Evolutionary conservation across 2,888 invertebrate species (phyloP).

Genomic region (Athalia cordata): DNA sequence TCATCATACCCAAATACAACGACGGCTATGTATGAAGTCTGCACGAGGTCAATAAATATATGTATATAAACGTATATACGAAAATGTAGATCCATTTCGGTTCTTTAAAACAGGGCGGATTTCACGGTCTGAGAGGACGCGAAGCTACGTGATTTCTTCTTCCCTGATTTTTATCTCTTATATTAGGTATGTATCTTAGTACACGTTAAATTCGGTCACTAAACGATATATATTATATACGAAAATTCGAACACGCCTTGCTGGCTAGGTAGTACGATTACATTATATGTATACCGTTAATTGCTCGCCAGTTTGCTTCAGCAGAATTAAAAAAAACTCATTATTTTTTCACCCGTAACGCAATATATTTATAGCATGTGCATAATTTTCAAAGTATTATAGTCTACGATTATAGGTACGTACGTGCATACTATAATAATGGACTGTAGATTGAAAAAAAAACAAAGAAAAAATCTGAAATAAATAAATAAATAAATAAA

Average conservation of each 20-base stretch:
- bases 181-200: background rate
- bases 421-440: background rate
- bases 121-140: constrained; percentile 29
- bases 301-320: background rate
- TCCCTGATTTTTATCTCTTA: background rate
- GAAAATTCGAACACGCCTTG: too few species aligned
- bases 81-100: background rate
- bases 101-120: constrained; percentile 22
- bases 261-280: too few species aligned
- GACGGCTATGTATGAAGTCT: too few species aligned
- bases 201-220: constrained; percentile 23
- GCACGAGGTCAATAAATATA: too few species aligned
- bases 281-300: constrained; percentile 1
- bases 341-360: too few species aligned
- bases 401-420: too few species aligned
- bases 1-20: too few species aligned
- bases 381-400: too few species aligned
- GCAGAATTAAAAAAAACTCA: too few species aligned
- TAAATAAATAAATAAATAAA: too few species aligned
- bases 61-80: background rate
- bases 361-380: too few species aligned
- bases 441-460: background rate
- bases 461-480: background rate
- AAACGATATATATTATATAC: background rate
- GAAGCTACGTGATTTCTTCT: background rate